phyloP scores from a whole-genome alignment of 2,797 vertebrate genomes.

The Arrhamphus sclerolepis region DNA sequence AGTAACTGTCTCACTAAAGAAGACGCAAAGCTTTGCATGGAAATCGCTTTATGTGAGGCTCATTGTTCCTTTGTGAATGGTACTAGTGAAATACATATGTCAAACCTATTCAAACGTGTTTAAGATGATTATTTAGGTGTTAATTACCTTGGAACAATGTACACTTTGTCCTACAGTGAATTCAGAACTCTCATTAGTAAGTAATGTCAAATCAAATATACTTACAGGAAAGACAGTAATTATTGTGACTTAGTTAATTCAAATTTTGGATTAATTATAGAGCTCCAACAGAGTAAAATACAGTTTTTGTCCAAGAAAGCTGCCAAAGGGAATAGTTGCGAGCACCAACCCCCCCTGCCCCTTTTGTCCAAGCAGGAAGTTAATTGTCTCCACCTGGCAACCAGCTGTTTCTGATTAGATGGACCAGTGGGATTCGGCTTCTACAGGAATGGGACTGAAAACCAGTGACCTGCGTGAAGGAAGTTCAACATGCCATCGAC shows the following conservation, averaged over 20 bases:
- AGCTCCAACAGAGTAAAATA: slow-evolving; percentile 11
- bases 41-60: slow-evolving; percentile 47
- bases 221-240: slow-evolving; percentile 22
- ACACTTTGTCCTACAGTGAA: slow-evolving; percentile 24
- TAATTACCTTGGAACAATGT: slow-evolving; percentile 41
- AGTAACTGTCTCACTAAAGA: slow-evolving; percentile 35
- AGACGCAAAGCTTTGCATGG: slow-evolving; percentile 66
- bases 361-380: slow-evolving; percentile 29
- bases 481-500: slow-evolving; percentile 17
- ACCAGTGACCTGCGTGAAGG: slow-evolving; percentile 26
- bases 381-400: slow-evolving; percentile 44
- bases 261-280: slow-evolving; percentile 31
- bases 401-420: slow-evolving; percentile 46
- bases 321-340: slow-evolving; percentile 4
- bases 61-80: slow-evolving; percentile 53
- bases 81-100: slow-evolving; percentile 52
- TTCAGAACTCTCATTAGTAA: slow-evolving; percentile 34
- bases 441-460: slow-evolving; percentile 32
- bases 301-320: slow-evolving; percentile 19
- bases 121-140: slow-evolving; percentile 49
- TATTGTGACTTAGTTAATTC: slow-evolving; percentile 27
- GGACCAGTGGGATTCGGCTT: slow-evolving; percentile 21
- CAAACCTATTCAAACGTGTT: slow-evolving; percentile 46
- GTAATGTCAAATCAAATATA: slow-evolving; percentile 26
- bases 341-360: background rate